Base-by-base conservation (phyloP, 2,888 invertebrate species). In the Hedychridium roseum region DNA sequence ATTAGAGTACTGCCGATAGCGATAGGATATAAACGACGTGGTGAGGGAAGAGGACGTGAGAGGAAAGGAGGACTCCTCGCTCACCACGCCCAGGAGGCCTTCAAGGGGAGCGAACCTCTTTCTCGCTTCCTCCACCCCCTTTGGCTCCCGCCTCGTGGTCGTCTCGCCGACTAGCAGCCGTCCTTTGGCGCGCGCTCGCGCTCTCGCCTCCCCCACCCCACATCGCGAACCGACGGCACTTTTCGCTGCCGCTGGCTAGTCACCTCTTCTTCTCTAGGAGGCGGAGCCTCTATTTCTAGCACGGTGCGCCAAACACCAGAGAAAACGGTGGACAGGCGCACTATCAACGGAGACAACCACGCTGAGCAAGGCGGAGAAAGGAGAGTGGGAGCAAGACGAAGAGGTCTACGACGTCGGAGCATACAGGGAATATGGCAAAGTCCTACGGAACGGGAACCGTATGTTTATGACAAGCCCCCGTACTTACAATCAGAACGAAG, bases 261-360 rank as follows among this genome's bases (percentile, higher is more conserved):
- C n/a, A n/a, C n/a, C n/a, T n/a, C n/a, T n/a, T n/a, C n/a, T n/a
- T n/a, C n/a, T n/a, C 74, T 70, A 72, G 75, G 72, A 76, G 76
- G 76, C 76, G 76, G 76, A 62, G 76, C 76, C 57, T 68, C 69
- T 70, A 71, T 71, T 73, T 71, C 73, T 74, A 73, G 65, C 55
- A 43, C 28, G 37, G 50, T n/a, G 34, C 28, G 23, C 41, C 39
- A 43, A 42, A 38, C 21, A 12, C 12, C 31, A 31, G 14, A 3
- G 31, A n/a, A n/a, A 11, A 12, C 31, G 12, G 7, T 14, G 9
- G 30, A 11, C 30, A 5, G 30, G 3, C 11, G 6, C 5, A n/a
- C 3, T 11, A 40, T 41, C 45, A 48, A 32, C 23, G 43, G 38
- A 32, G 30, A 23, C 27, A 20, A 28, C 38, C n/a, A 31, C 41